Evolutionary conservation across 2,888 invertebrate genomes (phyloP), one percentile per base, ranked within the genome.

Genomic region (Gandaritis pyraliata): DNA sequence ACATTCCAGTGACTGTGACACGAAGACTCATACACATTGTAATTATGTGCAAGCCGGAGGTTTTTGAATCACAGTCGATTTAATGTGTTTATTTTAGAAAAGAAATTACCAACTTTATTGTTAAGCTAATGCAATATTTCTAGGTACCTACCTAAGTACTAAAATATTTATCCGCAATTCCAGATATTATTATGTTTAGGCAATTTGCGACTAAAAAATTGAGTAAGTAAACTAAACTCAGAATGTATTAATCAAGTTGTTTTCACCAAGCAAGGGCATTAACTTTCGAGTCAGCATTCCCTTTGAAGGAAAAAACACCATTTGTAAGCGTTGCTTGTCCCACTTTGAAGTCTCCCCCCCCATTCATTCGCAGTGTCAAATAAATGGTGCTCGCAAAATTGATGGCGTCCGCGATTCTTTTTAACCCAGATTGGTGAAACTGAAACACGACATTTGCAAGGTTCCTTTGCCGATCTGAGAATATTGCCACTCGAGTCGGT

Each of bases 361-460:
- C 78, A 74, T 76, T 77, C 77, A 76, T 80, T 85, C 79, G 83
- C 62, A 38, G 55, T 65, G 81, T 80, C 80, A 85, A 89, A 87
- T 87, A 89, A 90, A 90, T 88, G 87, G 86, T 73, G 81, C 84
- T 77, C 78, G 85, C 82, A 85, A 82, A 88, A 90, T 90, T 86
- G 85, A 90, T 88, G 82, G 75, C 72, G 75, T 77, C 79, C 75
- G 77, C 76, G 75, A 76, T 82, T 78, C 77, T 71, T 72, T 75
- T 68, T 76, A 77, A 68, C 76, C 78, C 75, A 77, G 78, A 81
- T 83, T 77, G 61, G 58, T 69, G 69, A 46, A 57, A 53, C 41
- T 52, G 47, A 58, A 52, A 57, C 61, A 41, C 48, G 53, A 54
- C n/a, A 57, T 54, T 47, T 1, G 15, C 47, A 12, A n/a, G 16